Conservation (phyloP, 2,113 vertebrate species). For the Triplophysa tibetana region DNA sequence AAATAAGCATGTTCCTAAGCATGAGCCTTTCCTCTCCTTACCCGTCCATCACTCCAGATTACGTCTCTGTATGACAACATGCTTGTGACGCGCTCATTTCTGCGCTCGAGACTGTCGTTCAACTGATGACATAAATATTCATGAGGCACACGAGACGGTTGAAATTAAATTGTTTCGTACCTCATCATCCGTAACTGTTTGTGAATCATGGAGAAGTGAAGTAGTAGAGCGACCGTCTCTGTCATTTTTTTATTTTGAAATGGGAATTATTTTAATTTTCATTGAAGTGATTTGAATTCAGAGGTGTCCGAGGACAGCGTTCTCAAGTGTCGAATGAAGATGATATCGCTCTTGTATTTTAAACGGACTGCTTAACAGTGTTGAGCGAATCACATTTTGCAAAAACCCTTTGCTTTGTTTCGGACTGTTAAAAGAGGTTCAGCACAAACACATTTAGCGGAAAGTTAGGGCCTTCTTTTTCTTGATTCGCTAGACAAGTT, state of each 20-base stretch:
- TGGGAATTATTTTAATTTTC: not conserved
- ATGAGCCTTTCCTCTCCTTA: not conserved
- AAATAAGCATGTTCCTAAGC: not conserved
- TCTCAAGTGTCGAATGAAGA: not conserved
- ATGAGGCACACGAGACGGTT: conserved; percentile 44
- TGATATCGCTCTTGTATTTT: not conserved
- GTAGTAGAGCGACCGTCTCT: not conserved
- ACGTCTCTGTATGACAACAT: not conserved
- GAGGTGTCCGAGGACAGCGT: not conserved
- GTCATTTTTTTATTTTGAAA: conserved; percentile 3
- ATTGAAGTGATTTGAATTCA: not conserved
- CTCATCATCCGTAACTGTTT: conserved; percentile 52
- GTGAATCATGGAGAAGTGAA: conserved; percentile 45
- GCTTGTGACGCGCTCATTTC: not conserved
- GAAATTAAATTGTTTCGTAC: conserved; percentile 57
- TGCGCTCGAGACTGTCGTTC: conserved; percentile 2
- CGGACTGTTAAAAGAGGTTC: not conserved
- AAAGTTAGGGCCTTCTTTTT: too few species aligned
- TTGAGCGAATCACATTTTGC: not conserved
- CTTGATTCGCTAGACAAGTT: too few species aligned
- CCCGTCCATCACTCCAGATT: not conserved
- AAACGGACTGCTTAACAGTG: not conserved
- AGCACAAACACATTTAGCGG: not conserved
- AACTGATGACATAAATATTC: conserved; percentile 55
- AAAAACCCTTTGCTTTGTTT: not conserved